These are phyloP conservation scores for Encarsia formosa DNA, from an alignment of 2,888 invertebrate genomes.

Conservation along the genomic window DNA sequence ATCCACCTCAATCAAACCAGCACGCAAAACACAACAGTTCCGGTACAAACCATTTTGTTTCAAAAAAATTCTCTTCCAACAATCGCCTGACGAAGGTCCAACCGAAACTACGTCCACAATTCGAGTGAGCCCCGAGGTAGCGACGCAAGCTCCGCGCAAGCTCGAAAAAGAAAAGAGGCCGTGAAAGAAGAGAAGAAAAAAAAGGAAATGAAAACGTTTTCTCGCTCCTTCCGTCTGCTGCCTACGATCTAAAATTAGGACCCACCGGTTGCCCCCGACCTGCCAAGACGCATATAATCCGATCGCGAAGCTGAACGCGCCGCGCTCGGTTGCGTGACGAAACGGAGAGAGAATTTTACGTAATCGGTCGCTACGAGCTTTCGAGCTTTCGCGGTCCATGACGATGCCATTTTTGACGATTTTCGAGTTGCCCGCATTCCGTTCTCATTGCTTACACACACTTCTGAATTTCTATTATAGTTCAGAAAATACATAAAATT, in stretches of 20 bases:
- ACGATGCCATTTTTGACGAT: not conserved
- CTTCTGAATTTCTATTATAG: too few relatives aligned
- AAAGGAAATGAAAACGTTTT: conserved; percentile 8
- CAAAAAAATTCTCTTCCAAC: not conserved
- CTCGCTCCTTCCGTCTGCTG: not conserved
- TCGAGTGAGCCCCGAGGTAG: conserved; percentile 7
- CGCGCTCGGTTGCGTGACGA: too few relatives aligned
- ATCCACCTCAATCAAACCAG: not conserved
- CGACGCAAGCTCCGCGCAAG: not conserved
- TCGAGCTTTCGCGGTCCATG: not conserved
- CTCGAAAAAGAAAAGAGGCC: conserved; percentile 1
- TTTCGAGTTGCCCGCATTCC: too few relatives aligned
- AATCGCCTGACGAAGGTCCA: not conserved
- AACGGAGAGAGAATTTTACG: conserved; percentile 1
- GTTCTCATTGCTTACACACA: too few relatives aligned
- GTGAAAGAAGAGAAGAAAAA: not conserved
- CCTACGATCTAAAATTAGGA: conserved; percentile 39
- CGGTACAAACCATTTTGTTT: conserved; percentile 5
- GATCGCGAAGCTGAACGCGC: conserved; percentile 19
- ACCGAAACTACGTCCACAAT: conserved; percentile 9
- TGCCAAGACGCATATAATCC: conserved; percentile 42
- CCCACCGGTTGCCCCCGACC: conserved; percentile 22
- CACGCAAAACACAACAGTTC: not conserved
- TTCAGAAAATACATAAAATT: too few relatives aligned
- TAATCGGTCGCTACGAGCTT: conserved; percentile 12